A percentile compares a stretch with the other conserved stretches of the same genome.
Conservation (phyloP, 2,888 invertebrate genomes). For the Heterodera filipjevi region DNA sequence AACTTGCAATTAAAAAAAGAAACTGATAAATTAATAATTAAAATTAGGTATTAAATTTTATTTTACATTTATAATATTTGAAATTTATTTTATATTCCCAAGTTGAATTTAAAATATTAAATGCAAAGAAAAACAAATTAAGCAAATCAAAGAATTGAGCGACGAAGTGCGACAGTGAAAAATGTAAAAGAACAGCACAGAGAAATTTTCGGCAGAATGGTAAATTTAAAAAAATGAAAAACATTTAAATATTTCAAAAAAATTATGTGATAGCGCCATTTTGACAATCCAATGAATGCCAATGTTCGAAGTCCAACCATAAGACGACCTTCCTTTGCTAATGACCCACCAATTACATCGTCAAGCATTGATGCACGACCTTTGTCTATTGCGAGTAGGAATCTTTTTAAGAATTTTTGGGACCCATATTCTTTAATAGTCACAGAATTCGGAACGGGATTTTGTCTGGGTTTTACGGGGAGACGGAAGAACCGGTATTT, state of each 20-base stretch:
- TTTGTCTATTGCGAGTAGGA: conserved; percentile 5
- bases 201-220: conserved; percentile 1
- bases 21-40: too few species aligned
- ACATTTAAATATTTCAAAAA: not conserved
- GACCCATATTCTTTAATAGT: not conserved
- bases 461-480: too few species aligned
- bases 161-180: not conserved
- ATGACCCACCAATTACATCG: conserved; percentile 8
- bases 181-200: not conserved
- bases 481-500: too few species aligned
- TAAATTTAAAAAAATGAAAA: not conserved
- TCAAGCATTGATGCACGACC: conserved; percentile 24
- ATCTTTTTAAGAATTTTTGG: too few species aligned
- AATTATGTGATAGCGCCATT: not conserved
- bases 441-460: too few species aligned
- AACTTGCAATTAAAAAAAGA: too few species aligned
- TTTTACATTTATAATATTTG: too few species aligned
- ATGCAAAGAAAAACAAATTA: not conserved
- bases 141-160: conserved; percentile 9
- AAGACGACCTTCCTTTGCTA: not conserved
- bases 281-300: not conserved
- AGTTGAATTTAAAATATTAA: not conserved
- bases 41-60: too few species aligned
- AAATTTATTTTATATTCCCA: too few species aligned
- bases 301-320: conserved; percentile 20